Conservation (phyloP, 2,113 vertebrate species). For the Syrrhaptes paradoxus region DNA sequence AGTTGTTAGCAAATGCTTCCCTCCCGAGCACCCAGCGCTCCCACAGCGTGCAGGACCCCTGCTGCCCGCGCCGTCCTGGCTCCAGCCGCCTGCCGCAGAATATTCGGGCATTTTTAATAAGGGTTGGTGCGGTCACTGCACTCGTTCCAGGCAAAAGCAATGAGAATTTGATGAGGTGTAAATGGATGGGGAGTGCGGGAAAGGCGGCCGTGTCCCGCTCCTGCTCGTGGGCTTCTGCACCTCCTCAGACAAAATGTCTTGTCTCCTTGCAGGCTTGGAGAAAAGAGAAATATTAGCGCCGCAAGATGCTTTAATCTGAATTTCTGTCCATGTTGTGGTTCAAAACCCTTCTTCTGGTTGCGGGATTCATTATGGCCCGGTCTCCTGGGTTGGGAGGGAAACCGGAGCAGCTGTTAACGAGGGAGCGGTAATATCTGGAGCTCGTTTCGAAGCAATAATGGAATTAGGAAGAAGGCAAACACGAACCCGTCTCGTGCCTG, state of each 20-base stretch:
- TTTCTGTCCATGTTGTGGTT: neutral
- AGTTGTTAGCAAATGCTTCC: neutral
- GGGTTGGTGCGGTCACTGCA: neutral
- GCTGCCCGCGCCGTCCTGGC: neutral
- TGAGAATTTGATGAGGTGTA: conserved; percentile 61
- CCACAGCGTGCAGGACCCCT: accelerated
- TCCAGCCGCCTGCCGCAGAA: neutral
- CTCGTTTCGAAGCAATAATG: conserved; percentile 56
- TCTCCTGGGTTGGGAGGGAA: conserved; percentile 42
- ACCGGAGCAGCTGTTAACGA: conserved; percentile 45
- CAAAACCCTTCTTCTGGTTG: neutral
- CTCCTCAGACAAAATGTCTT: neutral
- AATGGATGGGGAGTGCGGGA: conserved; percentile 38
- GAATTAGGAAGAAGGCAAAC: conserved; percentile 50
- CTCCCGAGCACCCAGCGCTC: neutral
- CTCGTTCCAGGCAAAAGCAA: conserved; percentile 18
- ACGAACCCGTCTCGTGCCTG: conserved; percentile 11
- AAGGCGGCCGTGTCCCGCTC: neutral
- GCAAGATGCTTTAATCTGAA: neutral
- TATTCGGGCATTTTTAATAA: neutral
- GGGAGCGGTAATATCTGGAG: neutral
- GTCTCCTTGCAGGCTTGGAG: neutral
- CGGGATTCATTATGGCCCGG: conserved; percentile 39
- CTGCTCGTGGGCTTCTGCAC: neutral
- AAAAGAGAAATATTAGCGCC: neutral